Evolutionary conservation across 2,888 invertebrate species (phyloP), one percentile per base, ranked within the genome.

Genomic region (Drosophila helvetica): DNA sequence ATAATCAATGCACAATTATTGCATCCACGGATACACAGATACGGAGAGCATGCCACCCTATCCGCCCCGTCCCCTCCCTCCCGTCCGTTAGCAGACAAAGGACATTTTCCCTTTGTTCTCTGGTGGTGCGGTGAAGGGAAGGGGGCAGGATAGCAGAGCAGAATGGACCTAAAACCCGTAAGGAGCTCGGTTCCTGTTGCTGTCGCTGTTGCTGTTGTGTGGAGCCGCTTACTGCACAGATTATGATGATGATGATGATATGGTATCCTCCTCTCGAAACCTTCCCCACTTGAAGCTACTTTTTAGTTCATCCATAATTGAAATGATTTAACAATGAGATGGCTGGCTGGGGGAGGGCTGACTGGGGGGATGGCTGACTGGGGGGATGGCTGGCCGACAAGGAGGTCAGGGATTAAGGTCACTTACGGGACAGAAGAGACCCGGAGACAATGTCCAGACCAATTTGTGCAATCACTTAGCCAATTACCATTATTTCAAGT

Each of bases 1-100:
- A 72, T 88, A 82, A 76, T 77, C 81, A 88, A 82, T 81, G 86
- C 88, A 88, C 81, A 81, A 85, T 87, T 87, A 87, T 81, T 47
- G 51, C 64, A 56, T 55, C 45, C 42, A 68, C 47, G 42, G 27
- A 64, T 12, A 25, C 30, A 64, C 33, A 17, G 3, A 27, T 17
- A 25, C 33, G 22, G 22, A 42, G 52, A 52, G 54, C 7, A 25
- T 8, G 47, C 46, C 27, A 67, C 45, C 30, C 54, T n/a, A n/a
- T n/a, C n/a, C n/a, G n/a, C n/a, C 8, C 17, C 10, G 1, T 1
- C 7, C 33, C 4, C 12, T 12, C 12, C 33, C 33, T 10, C 30
- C 3, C 30, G 25, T 30, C 30, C 10, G 30, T 8, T 10, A 30
- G 30, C 1, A 10, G 10, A 33, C 33, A 33, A 33, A 38, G 38